A percentile compares a stretch with the other conserved stretches of the same genome.
These are phyloP conservation scores for Aethes cnicana DNA, from an alignment of 2,888 invertebrate species.

Conservation along the genomic window DNA sequence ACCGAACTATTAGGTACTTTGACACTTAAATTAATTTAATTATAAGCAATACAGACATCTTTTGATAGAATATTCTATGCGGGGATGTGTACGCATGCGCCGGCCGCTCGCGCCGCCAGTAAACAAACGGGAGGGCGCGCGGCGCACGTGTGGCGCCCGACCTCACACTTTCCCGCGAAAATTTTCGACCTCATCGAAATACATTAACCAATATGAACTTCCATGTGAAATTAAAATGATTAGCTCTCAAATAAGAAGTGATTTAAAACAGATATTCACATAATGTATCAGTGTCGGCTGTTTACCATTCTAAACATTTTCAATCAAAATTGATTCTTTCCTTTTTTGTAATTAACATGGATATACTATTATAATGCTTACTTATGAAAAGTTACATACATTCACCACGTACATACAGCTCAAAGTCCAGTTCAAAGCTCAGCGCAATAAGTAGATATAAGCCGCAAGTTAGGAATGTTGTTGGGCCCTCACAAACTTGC, in stretches of 20 bases:
- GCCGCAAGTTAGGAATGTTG: too few species aligned
- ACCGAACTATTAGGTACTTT: slow-evolving; percentile 17
- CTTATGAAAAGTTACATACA: too few species aligned
- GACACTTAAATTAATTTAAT: slow-evolving; percentile 43
- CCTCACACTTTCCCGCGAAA: slow-evolving; percentile 36
- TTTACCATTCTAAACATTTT: too few species aligned
- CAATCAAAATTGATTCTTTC: too few species aligned
- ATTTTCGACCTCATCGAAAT: slow-evolving; percentile 17
- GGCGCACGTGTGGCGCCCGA: slow-evolving; percentile 30
- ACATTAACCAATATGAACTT: slow-evolving; percentile 8
- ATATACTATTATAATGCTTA: too few species aligned
- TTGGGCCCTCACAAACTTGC: too few species aligned
- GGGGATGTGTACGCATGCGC: slow-evolving; percentile 48
- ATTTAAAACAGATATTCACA: slow-evolving; percentile 14
- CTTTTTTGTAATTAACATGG: too few species aligned
- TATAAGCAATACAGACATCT: slow-evolving; percentile 39
- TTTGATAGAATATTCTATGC: slow-evolving; percentile 49
- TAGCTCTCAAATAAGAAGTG: slow-evolving; percentile 1
- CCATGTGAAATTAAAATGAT: slow-evolving; percentile 15
- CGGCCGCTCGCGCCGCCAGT: slow-evolving; percentile 36
- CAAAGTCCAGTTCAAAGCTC: too few species aligned
- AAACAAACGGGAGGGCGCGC: slow-evolving; percentile 39
- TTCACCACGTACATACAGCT: too few species aligned
- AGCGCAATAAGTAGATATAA: too few species aligned
- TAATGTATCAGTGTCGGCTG: slow-evolving; percentile 3